Base-by-base conservation (phyloP, 2,113 vertebrate species). In the Columba janthina region DNA sequence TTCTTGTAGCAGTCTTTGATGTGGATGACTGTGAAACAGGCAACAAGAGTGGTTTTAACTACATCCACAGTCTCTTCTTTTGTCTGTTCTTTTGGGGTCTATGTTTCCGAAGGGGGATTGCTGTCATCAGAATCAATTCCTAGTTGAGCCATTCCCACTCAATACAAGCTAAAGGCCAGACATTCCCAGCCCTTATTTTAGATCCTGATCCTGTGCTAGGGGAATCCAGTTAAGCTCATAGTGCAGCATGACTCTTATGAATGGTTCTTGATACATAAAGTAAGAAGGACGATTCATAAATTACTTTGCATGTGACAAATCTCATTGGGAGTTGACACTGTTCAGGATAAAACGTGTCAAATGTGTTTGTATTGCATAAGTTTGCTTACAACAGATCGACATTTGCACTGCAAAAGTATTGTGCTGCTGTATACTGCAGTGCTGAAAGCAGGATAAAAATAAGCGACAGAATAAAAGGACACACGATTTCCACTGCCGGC, bases 311-410 rank as follows among this genome's bases (percentile, higher is more conserved):
- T 88, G 79, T 96, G 73, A 94, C 87, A 89, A 73, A 91, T 95
- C 87, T 93, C 88, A 77, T 79, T 96, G 93, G 78, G 72, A 89
- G 84, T 86, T 94, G 96, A 97, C 95, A 97, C 72, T 80, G 88
- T 4, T 1, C 60, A 64, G 75, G 40, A 91, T 84, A 92, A 93
- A 96, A 95, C 79, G 91, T 94, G 81, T 95, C 91, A 94, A 78
- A 94, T 76, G 71, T 5, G 2, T 91, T 94, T 81, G 89, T 84
- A 89, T 91, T 85, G 70, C 84, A 85, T 90, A 89, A 93, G 69
- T 29, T 80, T 72, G 70, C 77, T 92, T 89, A 69, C 89, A 50
- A 61, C 69, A 85, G 80, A 50, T 26, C 80, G 87, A 58, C 58
- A 82, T 72, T 78, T 93, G 73, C 61, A 28, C 89, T 82, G 91